These are phyloP conservation scores for Epirrhoe tristata DNA, from an alignment of 2,888 invertebrate genomes.

Conservation along the genomic window DNA sequence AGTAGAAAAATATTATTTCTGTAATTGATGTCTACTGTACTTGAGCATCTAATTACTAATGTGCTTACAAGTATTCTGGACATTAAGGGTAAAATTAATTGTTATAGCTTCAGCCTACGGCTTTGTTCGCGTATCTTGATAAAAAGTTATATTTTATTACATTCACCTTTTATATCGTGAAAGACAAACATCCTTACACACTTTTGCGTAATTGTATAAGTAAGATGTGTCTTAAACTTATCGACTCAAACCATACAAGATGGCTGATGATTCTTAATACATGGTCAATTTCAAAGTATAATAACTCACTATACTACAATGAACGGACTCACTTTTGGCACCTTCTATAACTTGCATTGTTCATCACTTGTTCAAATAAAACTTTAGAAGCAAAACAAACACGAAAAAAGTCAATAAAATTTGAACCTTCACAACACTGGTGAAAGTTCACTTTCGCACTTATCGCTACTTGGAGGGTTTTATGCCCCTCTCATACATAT, in stretches of 20 bases:
- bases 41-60: conserved; percentile 22
- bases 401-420: conserved; percentile 13
- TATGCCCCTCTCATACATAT: conserved; percentile 27
- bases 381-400: conserved; percentile 13
- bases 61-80: conserved; percentile 12
- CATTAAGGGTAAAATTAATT: conserved; percentile 1
- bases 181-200: not conserved
- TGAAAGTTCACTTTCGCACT: conserved; percentile 30
- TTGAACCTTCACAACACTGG: conserved; percentile 19
- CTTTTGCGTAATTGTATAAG: not conserved
- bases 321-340: conserved; percentile 26
- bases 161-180: not conserved
- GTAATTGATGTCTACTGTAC: conserved; percentile 13
- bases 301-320: conserved; percentile 6
- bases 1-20: conserved; percentile 26
- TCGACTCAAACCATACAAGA: not conserved
- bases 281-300: too few relatives aligned
- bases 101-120: not conserved
- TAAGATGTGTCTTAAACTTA: not conserved
- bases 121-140: not conserved
- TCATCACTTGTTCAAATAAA: conserved; percentile 20
- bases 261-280: not conserved
- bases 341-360: conserved; percentile 15
- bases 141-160: too few relatives aligned
- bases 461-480: conserved; percentile 62